Conservation (phyloP, 2,888 invertebrate species). For the Nemotelus nigrinus region DNA sequence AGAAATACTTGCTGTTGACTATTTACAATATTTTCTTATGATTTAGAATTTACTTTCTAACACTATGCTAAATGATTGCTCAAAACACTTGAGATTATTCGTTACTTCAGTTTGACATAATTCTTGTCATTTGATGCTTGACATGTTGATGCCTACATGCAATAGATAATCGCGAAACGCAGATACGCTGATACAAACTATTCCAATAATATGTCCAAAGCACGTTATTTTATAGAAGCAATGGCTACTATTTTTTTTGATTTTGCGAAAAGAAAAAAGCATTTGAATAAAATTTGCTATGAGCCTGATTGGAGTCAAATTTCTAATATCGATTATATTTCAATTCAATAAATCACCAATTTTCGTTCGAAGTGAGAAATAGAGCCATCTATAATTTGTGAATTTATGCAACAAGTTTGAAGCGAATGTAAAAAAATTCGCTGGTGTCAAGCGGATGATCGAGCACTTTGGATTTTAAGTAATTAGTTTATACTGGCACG, state of each 20-base stretch:
- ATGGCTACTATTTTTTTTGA: not conserved
- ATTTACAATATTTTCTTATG: too few relatives aligned
- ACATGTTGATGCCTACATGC: not conserved
- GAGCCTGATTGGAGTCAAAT: conserved; percentile 12
- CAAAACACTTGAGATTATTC: too few relatives aligned
- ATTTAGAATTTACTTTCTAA: too few relatives aligned
- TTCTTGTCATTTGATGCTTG: not conserved
- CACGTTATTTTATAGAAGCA: not conserved
- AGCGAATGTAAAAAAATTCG: too few relatives aligned
- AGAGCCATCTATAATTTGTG: not conserved
- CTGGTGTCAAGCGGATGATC: conserved; percentile 34
- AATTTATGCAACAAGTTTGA: too few relatives aligned
- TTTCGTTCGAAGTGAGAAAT: not conserved
- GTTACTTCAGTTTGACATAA: too few relatives aligned
- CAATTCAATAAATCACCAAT: conserved; percentile 24
- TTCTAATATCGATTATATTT: not conserved
- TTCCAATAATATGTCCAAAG: not conserved
- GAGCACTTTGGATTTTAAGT: not conserved
- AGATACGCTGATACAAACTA: conserved; percentile 26
- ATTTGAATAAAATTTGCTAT: not conserved
- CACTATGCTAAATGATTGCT: too few relatives aligned
- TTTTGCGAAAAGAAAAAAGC: not conserved
- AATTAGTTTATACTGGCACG: conserved; percentile 23
- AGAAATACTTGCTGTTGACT: too few relatives aligned
- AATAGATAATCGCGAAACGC: not conserved